phyloP scores from a whole-genome alignment of 2,797 vertebrate species.

The Momotus momota region DNA sequence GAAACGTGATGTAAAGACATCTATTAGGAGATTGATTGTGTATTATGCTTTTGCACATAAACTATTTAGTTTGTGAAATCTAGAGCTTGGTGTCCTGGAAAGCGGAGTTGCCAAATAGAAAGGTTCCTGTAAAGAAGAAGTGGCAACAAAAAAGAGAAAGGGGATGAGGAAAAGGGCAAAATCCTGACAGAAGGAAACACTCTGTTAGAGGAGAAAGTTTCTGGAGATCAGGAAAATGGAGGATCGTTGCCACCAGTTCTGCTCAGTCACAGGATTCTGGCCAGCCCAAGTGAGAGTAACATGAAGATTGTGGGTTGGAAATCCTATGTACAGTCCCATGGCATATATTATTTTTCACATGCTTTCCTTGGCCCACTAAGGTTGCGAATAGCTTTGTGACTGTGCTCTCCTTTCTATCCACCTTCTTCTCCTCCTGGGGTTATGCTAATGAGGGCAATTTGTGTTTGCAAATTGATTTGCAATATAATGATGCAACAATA shows the following conservation, averaged over 20 bases:
- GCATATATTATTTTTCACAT: fast-evolving
- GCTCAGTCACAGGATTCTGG: background rate
- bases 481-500: background rate
- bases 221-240: background rate
- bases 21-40: background rate
- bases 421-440: background rate
- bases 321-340: background rate
- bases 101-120: background rate
- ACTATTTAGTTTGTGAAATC: background rate
- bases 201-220: background rate
- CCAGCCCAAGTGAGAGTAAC: background rate
- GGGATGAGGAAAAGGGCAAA: background rate
- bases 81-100: background rate
- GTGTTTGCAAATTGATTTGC: background rate
- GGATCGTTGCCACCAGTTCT: background rate
- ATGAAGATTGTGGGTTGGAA: background rate
- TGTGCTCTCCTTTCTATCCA: background rate
- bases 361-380: background rate
- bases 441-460: background rate
- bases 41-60: background rate
- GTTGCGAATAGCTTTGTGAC: background rate
- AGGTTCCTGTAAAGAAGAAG: background rate
- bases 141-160: background rate
- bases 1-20: background rate
- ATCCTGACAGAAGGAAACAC: background rate